Conservation (phyloP, 2,113 vertebrate species). For the Platichthys stellatus region DNA sequence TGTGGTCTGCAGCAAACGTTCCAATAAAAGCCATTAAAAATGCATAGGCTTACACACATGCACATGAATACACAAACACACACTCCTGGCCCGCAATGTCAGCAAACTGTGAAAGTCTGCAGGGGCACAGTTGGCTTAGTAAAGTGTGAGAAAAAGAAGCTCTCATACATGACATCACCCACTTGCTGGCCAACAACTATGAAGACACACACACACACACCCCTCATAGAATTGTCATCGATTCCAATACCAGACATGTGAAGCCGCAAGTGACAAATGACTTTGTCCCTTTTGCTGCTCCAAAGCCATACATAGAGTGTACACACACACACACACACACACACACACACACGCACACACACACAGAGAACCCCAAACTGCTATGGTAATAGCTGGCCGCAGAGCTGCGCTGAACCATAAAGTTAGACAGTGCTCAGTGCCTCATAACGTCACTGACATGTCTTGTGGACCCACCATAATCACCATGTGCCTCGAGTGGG, state of each 20-base stretch:
- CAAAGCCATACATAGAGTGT: slow-evolving; percentile 24
- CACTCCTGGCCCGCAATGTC: slow-evolving; percentile 47
- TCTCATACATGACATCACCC: slow-evolving; percentile 68
- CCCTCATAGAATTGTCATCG: slow-evolving; percentile 69
- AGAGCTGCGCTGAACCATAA: slow-evolving; percentile 58
- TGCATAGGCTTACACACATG: slow-evolving; percentile 12
- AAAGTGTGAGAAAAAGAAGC: slow-evolving; percentile 59
- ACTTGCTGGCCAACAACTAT: slow-evolving; percentile 41
- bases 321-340: slow-evolving; percentile 13
- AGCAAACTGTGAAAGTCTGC: slow-evolving; percentile 61
- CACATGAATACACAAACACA: slow-evolving; percentile 23
- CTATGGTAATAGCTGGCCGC: slow-evolving; percentile 67
- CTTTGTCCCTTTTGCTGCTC: slow-evolving; percentile 45
- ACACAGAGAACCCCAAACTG: slow-evolving; percentile 31
- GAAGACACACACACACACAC: slow-evolving; percentile 33
- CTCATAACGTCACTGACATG: slow-evolving; percentile 74
- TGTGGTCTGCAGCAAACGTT: slow-evolving; percentile 55
- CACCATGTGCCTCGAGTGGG: slow-evolving; percentile 62
- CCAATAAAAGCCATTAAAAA: slow-evolving; percentile 59
- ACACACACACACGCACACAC: slow-evolving; percentile 15
- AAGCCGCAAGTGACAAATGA: slow-evolving; percentile 77
- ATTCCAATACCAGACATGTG: slow-evolving; percentile 69
- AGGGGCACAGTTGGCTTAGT: slow-evolving; percentile 27
- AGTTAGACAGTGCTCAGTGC: slow-evolving; percentile 51
- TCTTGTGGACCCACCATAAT: slow-evolving; percentile 70